Base-by-base conservation (phyloP, 1,140 invertebrate genomes). In the Ectropis grisescens region DNA sequence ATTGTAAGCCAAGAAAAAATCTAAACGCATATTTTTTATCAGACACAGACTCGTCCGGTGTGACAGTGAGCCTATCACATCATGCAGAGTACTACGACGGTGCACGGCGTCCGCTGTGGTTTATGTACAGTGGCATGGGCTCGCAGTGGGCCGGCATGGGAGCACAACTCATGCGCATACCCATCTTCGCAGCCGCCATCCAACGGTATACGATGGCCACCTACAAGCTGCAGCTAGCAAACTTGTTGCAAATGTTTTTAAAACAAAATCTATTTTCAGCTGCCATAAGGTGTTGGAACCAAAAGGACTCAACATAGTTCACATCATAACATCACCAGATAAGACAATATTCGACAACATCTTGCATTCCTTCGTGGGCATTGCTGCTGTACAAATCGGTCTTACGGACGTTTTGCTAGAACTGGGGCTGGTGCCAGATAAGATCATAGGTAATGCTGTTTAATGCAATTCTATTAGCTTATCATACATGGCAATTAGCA, bases 101-200 rank as follows among this genome's bases (percentile, higher is more conserved):
- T 4, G 64, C 76, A 5, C 72, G 82, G 37, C 65, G 85, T 46
- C 91, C 92, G 11, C 69, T 96, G 4, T 94, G 91, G 84, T 94
- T 91, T 71, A 86, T 95, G 3, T 96, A 93, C 79, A 90, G 93
- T 54, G 93, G 94, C 29, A 93, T 96, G 91, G 93, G 93, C 9
- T 90, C 90, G 1, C 93, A 97, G 55, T 96, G 94, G 93, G 56
- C 85, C 13, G 88, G 90, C 29, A 95, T 97, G 93, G 93, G 90
- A 12, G 66, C 82, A 25, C 75, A 82, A 4, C 68, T 87, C 5
- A 81, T 86, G 76, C 67, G 84, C 13, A 84, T 96, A 29, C 87
- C 90, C 5, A 58, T 85, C 6, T 95, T 96, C 64, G 83, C 84
- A 5, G 66, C 87, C n/a, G 87, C 93, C 1, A 91, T 96, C 34